Conservation (phyloP, 2,113 vertebrate genomes). For the Etheostoma spectabile region DNA sequence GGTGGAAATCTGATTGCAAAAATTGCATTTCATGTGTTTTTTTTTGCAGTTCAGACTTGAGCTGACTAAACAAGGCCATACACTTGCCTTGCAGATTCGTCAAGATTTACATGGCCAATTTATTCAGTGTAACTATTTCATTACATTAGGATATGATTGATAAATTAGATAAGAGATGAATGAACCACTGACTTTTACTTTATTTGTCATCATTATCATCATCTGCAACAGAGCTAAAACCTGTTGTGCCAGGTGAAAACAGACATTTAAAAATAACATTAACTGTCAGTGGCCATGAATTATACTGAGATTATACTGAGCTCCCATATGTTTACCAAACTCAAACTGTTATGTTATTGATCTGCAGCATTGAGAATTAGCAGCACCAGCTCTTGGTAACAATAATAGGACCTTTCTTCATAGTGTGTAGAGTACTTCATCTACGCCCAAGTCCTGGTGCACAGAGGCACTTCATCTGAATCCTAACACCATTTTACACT, state of each 20-base stretch:
- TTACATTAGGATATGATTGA: not conserved
- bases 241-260: conserved; percentile 31
- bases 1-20: too few species aligned
- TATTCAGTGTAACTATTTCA: not conserved
- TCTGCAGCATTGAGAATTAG: conserved; percentile 40
- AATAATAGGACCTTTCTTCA: conserved; percentile 47
- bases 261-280: conserved; percentile 3
- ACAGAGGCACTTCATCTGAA: conserved; percentile 72
- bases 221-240: conserved; percentile 19
- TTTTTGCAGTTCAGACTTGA: too few species aligned
- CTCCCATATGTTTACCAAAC: conserved; percentile 53
- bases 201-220: conserved; percentile 4
- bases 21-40: too few species aligned
- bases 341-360: conserved; percentile 44
- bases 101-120: not conserved
- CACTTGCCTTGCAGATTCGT: not conserved
- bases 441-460: conserved; percentile 62
- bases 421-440: conserved; percentile 65
- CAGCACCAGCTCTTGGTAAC: conserved; percentile 31
- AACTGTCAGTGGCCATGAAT: conserved; percentile 27
- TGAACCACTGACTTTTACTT: not conserved
- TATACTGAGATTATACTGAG: conserved; percentile 33
- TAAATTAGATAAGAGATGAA: conserved; percentile 5
- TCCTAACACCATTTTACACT: conserved; percentile 77
- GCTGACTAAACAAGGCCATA: not conserved